Percentiles rank a stretch among this genome's conserved stretches.
These are phyloP conservation scores for Danionella dracula DNA, from an alignment of 2,797 vertebrate species.

Conservation along the genomic window DNA sequence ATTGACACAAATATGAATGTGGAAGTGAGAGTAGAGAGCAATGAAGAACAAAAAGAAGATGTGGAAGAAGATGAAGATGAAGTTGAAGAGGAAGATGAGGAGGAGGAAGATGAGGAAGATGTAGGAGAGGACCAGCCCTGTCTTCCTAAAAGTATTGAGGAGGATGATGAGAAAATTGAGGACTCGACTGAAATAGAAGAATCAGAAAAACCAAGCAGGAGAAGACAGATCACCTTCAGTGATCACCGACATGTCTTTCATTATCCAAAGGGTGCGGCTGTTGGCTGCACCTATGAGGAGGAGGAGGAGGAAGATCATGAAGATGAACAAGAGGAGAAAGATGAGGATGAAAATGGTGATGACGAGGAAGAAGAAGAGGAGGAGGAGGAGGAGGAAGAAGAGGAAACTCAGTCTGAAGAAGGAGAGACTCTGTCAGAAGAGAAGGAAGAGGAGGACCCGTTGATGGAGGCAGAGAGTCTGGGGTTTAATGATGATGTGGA, in stretches of 20 bases:
- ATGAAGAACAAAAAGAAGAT: slow-evolving; percentile 60
- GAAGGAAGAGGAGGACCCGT: slow-evolving; percentile 77
- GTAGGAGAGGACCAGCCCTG: slow-evolving; percentile 49
- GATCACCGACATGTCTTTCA: slow-evolving; percentile 62
- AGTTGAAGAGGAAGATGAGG: slow-evolving; percentile 29
- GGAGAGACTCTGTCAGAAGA: slow-evolving; percentile 47
- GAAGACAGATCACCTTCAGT: slow-evolving; percentile 55
- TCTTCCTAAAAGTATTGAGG: slow-evolving; percentile 29
- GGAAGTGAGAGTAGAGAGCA: slow-evolving; percentile 52
- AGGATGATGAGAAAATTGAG: slow-evolving; percentile 41
- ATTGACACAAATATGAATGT: slow-evolving; percentile 55
- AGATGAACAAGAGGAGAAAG: slow-evolving; percentile 47
- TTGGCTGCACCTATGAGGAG: slow-evolving; percentile 44
- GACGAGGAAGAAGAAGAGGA: slow-evolving; percentile 50
- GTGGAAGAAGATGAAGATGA: slow-evolving; percentile 29
- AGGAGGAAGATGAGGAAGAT: slow-evolving; percentile 45
- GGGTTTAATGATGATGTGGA: slow-evolving; percentile 66
- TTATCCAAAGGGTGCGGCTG: slow-evolving; percentile 58
- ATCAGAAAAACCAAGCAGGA: slow-evolving; percentile 31
- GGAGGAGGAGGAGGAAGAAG: slow-evolving; percentile 24
- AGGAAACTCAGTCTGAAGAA: slow-evolving; percentile 55
- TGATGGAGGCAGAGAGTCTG: slow-evolving; percentile 81
- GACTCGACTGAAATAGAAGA: slow-evolving; percentile 50
- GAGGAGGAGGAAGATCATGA: slow-evolving; percentile 35
- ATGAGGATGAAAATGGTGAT: slow-evolving; percentile 61